Base-by-base conservation (phyloP, 2,797 vertebrate species). In the Sebastes steindachneri region DNA sequence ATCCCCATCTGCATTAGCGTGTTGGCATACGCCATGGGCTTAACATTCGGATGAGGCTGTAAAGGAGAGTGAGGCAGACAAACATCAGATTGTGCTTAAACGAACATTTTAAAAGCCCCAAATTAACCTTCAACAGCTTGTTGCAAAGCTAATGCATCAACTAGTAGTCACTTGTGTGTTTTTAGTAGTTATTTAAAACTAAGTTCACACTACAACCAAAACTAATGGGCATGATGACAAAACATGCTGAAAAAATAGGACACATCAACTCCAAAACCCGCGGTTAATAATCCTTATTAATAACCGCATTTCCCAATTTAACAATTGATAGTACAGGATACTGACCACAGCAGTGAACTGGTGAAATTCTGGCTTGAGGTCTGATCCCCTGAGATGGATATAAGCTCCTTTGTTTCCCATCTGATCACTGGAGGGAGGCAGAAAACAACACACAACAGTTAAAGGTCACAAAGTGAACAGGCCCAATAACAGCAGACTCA, bases 321-420 rank as follows among this genome's bases (percentile, higher is more conserved):
- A 9, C 55, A 54, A 5, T 26, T 9, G 3, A 51, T 3, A 63
- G 23, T 2, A 28, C 4, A 65, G 3, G 11, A 58, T 73, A 96
- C 97, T 97, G 85, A 99, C 97, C 97, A 98, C 97, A 96, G 97
- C 97, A 95, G 96, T 97, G 97, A 98, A 98, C 96, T 98, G 97
- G 94, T 98, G 97, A 93, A 99, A 99, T 90, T 97, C 96, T 84
- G 97, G 97, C 92, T 97, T 97, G 88, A 99, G 95, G 92, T 98
- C 97, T 0, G 97, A 97, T 94, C 97, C 98, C 93, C 94, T 97
- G 95, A 99, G 97, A 93, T 98, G 97, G 87, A 99, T 98, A 83
- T 98, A 99, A 35, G 97, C 97, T 92, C 97, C 98, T 96, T 98
- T 98, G 87, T 99, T 99, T 85, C 96, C 98, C 97, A 99, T 99